Evolutionary conservation across 2,113 vertebrate genomes (phyloP), one percentile per base, ranked within the genome.

Genomic region (Glareola pratincola): DNA sequence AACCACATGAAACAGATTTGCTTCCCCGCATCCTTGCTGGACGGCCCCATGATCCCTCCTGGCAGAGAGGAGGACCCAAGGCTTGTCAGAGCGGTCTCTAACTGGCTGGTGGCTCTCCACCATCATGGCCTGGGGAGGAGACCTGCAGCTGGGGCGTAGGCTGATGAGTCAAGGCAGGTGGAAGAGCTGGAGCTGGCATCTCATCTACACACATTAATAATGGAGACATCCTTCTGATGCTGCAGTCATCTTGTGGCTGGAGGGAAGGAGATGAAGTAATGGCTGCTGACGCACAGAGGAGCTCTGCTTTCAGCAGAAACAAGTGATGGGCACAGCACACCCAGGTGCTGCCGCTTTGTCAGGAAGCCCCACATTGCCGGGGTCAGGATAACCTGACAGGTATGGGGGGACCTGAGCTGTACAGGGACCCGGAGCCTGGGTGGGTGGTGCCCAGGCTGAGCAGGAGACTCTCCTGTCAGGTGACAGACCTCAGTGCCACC

Each of bases 251-350:
- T 47, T 34, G 84, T 32, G 85, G 92, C 82, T 90, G 85, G 43
- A 53, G 89, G 45, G 82, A 51, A 37, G 71, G 53, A 76, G 54
- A 41, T 71, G 96, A 80, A 76, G 67, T 51, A 92, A 62, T 90
- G 92, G 67, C 72, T 94, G 94, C 71, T 96, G 92, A 51, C 23
- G 13, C 88, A 32, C n/a, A 56, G 51, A 8, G 54, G n/a, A 89
- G 79, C 79, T 91, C 59, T 59, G 83, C 86, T 63, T 9, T 5
- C 60, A 59, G 68, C 64, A 1, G 2, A 14, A 76, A 57, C 1
- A 0, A 34, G 2, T 48, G 69, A 15, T 0, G 2, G 43, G 63
- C 76, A 73, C 23, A 60, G 63, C 5, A 7, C 10, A 2, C n/a
- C 56, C 0, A 0, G 72, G 73, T 1, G 1, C 90, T 69, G 67